Conservation (phyloP, 2,113 vertebrate genomes). For the Xiphophorus couchianus region DNA sequence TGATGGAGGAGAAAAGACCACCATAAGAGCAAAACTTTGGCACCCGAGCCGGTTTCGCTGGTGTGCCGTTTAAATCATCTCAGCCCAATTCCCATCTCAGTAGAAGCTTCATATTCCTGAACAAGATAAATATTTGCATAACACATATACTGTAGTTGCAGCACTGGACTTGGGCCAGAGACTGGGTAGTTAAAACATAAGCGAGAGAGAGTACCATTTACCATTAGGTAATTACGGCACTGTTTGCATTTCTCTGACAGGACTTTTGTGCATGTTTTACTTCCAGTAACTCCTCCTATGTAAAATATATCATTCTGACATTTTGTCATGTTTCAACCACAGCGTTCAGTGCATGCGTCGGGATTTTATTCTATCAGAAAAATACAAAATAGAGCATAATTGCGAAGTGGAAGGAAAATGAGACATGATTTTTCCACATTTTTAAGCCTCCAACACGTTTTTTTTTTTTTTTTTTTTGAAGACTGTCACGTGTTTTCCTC, state of each 20-base stretch:
- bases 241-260: conserved; percentile 62
- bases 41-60: conserved; percentile 63
- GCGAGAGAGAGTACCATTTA: conserved; percentile 76
- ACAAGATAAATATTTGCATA: conserved; percentile 84
- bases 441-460: neutral
- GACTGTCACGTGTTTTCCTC: neutral
- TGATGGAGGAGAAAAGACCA: conserved; percentile 74
- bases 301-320: neutral
- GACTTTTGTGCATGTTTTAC: conserved; percentile 45
- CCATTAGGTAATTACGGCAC: conserved; percentile 62
- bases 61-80: conserved; percentile 80
- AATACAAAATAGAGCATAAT: neutral
- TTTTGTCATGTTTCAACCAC: neutral
- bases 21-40: conserved; percentile 75
- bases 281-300: conserved; percentile 30
- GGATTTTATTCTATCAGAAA: neutral
- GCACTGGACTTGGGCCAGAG: conserved; percentile 74
- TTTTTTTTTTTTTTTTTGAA: neutral
- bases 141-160: conserved; percentile 78
- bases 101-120: conserved; percentile 77
- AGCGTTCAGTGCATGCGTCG: neutral
- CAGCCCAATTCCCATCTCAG: conserved; percentile 76
- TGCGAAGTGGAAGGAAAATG: neutral
- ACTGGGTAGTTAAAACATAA: conserved; percentile 60
- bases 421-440: neutral